Evolutionary conservation across 64 coral and sea anemone species (phyloP).

Genomic region (Pocillopora damicornis): DNA sequence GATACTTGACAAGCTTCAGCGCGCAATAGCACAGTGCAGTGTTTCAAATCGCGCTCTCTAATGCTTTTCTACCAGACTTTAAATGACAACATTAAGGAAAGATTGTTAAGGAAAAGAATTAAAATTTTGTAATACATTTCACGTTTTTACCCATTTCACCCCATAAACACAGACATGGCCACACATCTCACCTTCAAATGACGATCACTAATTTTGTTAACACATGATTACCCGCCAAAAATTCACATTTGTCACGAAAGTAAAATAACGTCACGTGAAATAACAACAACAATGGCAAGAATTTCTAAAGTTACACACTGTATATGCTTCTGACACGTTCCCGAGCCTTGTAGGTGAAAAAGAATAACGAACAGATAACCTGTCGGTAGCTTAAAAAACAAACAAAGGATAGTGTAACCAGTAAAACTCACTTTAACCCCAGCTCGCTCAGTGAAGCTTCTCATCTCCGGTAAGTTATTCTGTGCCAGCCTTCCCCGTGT

Average conservation of each 20-base stretch:
- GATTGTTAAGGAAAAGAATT: too few relatives aligned
- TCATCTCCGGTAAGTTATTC: constrained; percentile 77
- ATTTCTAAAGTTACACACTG: too few relatives aligned
- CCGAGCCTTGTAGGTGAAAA: not conserved
- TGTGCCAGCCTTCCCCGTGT: constrained; percentile 41
- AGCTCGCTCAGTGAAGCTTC: constrained; percentile 67
- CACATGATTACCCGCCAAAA: not conserved
- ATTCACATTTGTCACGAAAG: not conserved
- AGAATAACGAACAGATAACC: not conserved
- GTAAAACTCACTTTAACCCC: constrained; percentile 62
- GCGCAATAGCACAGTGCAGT: too few relatives aligned
- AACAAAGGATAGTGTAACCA: not conserved
- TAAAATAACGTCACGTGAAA: constrained; percentile 38
- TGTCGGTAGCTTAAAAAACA: not conserved
- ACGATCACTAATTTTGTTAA: too few relatives aligned
- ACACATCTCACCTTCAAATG: too few relatives aligned
- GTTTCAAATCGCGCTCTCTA: too few relatives aligned
- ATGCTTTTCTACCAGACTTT: too few relatives aligned
- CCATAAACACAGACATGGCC: too few relatives aligned
- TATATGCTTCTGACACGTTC: not conserved
- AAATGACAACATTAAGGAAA: too few relatives aligned
- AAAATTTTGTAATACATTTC: too few relatives aligned
- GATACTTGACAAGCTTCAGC: too few relatives aligned
- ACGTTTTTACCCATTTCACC: too few relatives aligned
- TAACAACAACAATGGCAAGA: not conserved